phyloP scores from a whole-genome alignment of 2,113 vertebrate species.

The Mirounga angustirostris region DNA sequence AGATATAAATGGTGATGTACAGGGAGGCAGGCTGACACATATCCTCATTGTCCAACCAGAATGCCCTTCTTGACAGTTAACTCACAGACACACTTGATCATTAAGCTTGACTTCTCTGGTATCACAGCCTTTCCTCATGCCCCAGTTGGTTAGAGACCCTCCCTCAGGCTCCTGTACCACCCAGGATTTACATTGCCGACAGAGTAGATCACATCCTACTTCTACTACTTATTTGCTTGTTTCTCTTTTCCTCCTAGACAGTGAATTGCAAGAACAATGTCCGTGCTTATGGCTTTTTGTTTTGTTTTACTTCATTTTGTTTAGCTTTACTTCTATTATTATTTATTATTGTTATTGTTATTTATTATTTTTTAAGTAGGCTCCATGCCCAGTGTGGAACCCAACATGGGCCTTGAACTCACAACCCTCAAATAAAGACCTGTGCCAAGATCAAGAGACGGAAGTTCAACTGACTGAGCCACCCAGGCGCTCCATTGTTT shows the following conservation, averaged over 20 bases:
- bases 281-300: not conserved
- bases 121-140: not conserved
- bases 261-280: not conserved
- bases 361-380: not conserved
- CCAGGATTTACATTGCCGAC: not conserved
- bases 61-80: not conserved
- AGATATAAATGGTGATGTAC: not conserved
- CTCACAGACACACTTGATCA: not conserved
- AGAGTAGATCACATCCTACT: not conserved
- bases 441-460: not conserved
- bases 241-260: not conserved
- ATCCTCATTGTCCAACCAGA: not conserved
- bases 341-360: not conserved
- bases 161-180: no score
- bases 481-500: not conserved
- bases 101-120: not conserved
- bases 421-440: not conserved
- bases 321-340: no score
- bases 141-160: fast-evolving
- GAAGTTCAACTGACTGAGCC: not conserved
- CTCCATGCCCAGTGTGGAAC: not conserved
- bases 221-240: not conserved
- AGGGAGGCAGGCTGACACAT: fast-evolving
- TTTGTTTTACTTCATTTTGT: not conserved
- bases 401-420: not conserved